Conservation (phyloP, 2,797 vertebrate genomes). For the Sciurus carolinensis region DNA sequence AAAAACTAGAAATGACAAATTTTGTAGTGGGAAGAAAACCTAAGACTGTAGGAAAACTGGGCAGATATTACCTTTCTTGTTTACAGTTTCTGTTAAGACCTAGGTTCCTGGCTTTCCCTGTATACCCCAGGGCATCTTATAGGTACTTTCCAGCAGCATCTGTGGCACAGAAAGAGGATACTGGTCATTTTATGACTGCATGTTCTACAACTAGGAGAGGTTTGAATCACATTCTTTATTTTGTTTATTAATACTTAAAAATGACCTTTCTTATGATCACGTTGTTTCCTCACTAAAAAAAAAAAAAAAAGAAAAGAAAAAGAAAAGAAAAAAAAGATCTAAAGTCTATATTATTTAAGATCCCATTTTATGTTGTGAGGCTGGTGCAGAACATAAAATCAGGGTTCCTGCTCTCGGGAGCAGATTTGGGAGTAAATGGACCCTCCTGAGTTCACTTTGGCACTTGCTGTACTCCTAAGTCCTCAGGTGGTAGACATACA, state of each 20-base stretch:
- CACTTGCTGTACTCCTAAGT: neutral
- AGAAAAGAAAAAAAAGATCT: neutral
- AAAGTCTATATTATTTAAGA: neutral
- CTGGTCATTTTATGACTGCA: neutral
- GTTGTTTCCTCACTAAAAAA: constrained; percentile 4
- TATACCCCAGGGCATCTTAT: neutral
- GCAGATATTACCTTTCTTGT: neutral
- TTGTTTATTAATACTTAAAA: constrained; percentile 37
- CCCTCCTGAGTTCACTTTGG: accelerated
- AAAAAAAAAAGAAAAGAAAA: neutral
- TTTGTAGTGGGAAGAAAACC: neutral
- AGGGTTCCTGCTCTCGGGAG: neutral
- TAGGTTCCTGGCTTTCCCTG: neutral
- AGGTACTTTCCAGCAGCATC: neutral
- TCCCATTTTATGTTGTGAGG: neutral
- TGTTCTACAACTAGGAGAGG: neutral
- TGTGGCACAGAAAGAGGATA: neutral
- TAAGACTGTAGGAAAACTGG: neutral
- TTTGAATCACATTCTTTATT: neutral
- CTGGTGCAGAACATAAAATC: neutral
- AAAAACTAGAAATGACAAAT: neutral
- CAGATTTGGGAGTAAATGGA: neutral
- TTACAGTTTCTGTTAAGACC: neutral
- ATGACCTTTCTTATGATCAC: neutral
- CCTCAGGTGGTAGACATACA: neutral